Evolutionary conservation across 2,113 vertebrate genomes (phyloP).

Genomic region (Hassar affinis): DNA sequence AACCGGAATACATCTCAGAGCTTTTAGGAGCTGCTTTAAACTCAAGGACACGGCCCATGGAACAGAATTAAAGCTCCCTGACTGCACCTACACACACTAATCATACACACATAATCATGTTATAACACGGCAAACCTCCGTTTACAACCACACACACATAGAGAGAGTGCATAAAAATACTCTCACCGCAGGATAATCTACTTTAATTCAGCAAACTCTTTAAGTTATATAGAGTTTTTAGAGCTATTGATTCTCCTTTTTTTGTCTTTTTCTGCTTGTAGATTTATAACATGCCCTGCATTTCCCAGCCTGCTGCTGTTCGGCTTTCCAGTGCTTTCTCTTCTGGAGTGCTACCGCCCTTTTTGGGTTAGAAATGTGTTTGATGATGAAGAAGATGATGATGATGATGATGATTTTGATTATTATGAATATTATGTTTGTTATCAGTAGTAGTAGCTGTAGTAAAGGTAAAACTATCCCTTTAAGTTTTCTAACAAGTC

Average conservation of each 20-base stretch:
- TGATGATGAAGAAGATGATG: not conserved
- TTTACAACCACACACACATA: not conserved
- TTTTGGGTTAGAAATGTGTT: not conserved
- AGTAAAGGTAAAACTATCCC: not conserved
- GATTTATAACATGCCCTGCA: not conserved
- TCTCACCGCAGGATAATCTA: not conserved
- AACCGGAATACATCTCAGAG: conserved; percentile 18
- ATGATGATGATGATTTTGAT: not conserved
- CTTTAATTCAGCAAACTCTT: not conserved
- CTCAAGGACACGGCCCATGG: conserved; percentile 21
- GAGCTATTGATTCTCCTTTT: not conserved
- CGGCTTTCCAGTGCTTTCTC: not conserved
- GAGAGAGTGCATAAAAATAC: conserved; percentile 3
- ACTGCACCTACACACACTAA: conserved; percentile 39
- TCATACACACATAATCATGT: conserved; percentile 28
- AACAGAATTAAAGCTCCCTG: conserved; percentile 45
- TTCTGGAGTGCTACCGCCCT: not conserved
- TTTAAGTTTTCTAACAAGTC: not conserved
- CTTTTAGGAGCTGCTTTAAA: conserved; percentile 4
- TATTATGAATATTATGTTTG: not conserved
- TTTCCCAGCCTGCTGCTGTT: not conserved
- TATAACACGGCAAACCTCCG: conserved; percentile 10
- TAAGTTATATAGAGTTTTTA: not conserved
- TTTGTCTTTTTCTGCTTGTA: not conserved
- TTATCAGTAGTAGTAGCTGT: not conserved